These are phyloP conservation scores for Archaeoteleia sp. DNA, from an alignment of 2,888 invertebrate genomes.

Conservation along the genomic window DNA sequence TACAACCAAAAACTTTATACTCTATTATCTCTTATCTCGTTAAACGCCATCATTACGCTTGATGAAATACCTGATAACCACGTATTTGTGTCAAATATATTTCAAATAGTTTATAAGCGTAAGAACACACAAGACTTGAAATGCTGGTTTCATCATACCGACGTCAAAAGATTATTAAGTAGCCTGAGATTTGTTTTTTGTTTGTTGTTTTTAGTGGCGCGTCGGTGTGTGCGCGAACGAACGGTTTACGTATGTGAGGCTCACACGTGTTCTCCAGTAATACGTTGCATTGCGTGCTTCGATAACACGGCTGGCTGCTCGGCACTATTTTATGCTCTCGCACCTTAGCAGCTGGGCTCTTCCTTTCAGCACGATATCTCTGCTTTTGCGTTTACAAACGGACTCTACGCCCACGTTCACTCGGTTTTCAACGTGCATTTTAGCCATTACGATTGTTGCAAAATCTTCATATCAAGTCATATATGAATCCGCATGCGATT, in stretches of 20 bases:
- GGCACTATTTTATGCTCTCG: conserved; percentile 70
- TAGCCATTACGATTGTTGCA: no score
- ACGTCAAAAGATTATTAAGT: conserved; percentile 37
- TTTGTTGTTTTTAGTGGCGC: conserved; percentile 36
- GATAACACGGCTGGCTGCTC: conserved; percentile 66
- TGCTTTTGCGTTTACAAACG: conserved; percentile 58
- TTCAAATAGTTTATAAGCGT: no score
- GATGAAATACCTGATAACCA: no score
- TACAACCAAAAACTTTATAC: no score
- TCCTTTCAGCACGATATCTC: conserved; percentile 63
- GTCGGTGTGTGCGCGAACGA: conserved; percentile 41
- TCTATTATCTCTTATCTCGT: no score
- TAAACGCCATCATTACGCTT: no score
- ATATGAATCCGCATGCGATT: no score
- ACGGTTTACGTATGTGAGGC: conserved; percentile 43
- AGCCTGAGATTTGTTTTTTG: conserved; percentile 48
- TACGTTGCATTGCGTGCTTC: conserved; percentile 71
- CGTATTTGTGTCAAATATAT: no score
- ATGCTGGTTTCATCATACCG: no score
- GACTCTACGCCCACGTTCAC: conserved; percentile 38
- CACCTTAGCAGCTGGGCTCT: conserved; percentile 62
- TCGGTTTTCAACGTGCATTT: conserved; percentile 20
- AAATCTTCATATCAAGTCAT: no score
- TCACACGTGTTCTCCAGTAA: conserved; percentile 58
- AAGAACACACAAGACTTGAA: no score